Conservation (phyloP, 2,113 vertebrate species). For the Eublepharis macularius region DNA sequence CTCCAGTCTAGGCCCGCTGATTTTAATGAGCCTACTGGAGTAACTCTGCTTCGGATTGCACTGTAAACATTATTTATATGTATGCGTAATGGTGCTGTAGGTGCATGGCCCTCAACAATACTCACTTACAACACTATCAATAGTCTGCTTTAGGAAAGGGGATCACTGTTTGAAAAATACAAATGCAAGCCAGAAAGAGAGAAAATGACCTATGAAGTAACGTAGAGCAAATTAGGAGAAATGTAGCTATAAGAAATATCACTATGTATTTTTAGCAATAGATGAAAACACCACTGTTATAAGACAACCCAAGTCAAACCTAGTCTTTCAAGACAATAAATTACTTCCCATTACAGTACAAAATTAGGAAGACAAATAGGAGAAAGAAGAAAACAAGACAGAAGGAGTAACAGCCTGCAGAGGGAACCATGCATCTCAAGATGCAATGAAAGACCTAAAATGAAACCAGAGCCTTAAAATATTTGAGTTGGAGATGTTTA, state of each 20-base stretch:
- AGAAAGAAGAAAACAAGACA: neutral
- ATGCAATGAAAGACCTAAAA: neutral
- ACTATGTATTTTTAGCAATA: neutral
- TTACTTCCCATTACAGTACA: too few relatives aligned
- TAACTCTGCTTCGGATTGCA: too few relatives aligned
- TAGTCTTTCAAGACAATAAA: too few relatives aligned
- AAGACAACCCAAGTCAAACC: neutral
- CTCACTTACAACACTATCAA: neutral
- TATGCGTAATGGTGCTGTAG: neutral
- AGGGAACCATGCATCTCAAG: neutral
- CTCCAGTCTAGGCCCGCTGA: too few relatives aligned
- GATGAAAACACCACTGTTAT: neutral
- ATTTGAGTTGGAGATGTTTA: neutral
- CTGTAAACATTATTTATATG: neutral
- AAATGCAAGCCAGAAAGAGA: conserved; percentile 15
- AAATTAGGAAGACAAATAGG: neutral
- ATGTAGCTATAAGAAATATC: neutral
- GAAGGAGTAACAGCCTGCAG: neutral
- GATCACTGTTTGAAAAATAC: neutral
- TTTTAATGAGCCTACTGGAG: too few relatives aligned
- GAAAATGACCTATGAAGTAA: neutral
- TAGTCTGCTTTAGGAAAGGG: neutral
- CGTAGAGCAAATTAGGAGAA: neutral
- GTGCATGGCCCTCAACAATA: neutral
- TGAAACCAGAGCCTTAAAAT: neutral